Evolutionary conservation across 2,888 invertebrate genomes (phyloP).

Genomic region (Drosophila atroscutellata): DNA sequence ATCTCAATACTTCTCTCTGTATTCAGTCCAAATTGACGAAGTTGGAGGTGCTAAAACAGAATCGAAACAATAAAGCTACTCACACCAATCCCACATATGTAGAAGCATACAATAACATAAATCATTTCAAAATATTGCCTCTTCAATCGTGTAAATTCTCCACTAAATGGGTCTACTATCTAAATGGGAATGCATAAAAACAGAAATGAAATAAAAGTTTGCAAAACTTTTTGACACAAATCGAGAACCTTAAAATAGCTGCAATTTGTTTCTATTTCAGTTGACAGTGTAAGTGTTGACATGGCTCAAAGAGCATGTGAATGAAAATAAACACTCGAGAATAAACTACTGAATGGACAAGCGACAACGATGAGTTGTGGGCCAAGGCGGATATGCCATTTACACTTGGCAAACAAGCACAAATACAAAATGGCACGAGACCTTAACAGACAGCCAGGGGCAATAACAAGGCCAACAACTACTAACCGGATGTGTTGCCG

Average conservation of each 20-base stretch:
- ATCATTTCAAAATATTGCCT: background rate
- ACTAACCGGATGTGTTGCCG: conserved; percentile 33
- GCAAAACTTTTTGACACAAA: conserved; percentile 1
- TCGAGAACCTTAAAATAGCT: conserved; percentile 21
- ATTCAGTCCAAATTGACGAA: background rate
- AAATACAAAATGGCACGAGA: conserved; percentile 27
- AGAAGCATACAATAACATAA: background rate
- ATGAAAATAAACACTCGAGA: conserved; percentile 37
- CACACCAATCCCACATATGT: rapidly evolving
- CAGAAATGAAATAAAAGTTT: background rate
- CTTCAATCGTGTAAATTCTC: background rate
- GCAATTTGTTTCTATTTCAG: conserved; percentile 30
- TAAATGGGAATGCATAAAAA: background rate
- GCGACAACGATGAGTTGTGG: conserved; percentile 6
- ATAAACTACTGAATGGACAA: conserved; percentile 32
- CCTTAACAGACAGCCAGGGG: conserved; percentile 16
- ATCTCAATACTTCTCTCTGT: background rate
- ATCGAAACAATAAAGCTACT: background rate
- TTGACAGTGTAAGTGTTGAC: conserved; percentile 22
- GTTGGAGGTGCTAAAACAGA: background rate
- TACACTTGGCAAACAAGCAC: conserved; percentile 30
- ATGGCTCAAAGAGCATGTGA: conserved; percentile 9
- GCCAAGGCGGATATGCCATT: conserved; percentile 49
- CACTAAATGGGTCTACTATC: background rate
- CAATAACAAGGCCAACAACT: conserved; percentile 3